Evolutionary conservation across 2,888 invertebrate genomes (phyloP), one percentile per base, ranked within the genome.

Genomic region (Synergus umbraculus): DNA sequence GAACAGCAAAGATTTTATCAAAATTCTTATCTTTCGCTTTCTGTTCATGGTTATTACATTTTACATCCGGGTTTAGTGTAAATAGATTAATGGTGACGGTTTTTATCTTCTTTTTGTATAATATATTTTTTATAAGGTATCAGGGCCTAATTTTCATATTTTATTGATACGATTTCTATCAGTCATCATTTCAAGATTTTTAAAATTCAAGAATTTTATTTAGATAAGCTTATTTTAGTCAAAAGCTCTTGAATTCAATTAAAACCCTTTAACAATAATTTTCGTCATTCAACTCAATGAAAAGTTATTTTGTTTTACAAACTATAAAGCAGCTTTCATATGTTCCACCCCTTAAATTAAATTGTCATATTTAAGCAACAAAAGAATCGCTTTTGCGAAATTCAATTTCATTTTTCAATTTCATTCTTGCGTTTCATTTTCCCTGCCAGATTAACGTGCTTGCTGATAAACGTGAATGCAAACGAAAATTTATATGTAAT

Each of bases 1-100:
- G 76, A 63, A 76, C 60, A 63, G 76, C 76, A 76, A 29, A 64
- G 76, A 63, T 64, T 64, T 49, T 44, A 63, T 22, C 41, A 43
- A 63, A 73, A 12, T 54, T 69, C n/a, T 10, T 67, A 18, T 67
- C 46, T 46, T 1, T 12, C 37, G 73, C 73, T 58, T 73, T 54
- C 73, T 54, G 73, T 73, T 37, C 10, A 18, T 69, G 18, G 22
- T 69, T 54, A 73, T 49, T 54, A 29, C 15, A 73, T 73, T 49
- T 46, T 69, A 69, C 46, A 69, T 73, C n/a, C 37, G 73, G 37
- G 10, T 54, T 49, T 54, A 12, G 69, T 73, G 13, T 54, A 29
- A 73, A 13, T 54, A 29, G n/a, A 4, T 13, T 29, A 73, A 54
- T 10, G 69, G 69, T 73, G 69, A 54, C 9, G 69, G 69, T 54